Conservation (phyloP, 2,888 invertebrate species). For the Boloria euphrosyne region DNA sequence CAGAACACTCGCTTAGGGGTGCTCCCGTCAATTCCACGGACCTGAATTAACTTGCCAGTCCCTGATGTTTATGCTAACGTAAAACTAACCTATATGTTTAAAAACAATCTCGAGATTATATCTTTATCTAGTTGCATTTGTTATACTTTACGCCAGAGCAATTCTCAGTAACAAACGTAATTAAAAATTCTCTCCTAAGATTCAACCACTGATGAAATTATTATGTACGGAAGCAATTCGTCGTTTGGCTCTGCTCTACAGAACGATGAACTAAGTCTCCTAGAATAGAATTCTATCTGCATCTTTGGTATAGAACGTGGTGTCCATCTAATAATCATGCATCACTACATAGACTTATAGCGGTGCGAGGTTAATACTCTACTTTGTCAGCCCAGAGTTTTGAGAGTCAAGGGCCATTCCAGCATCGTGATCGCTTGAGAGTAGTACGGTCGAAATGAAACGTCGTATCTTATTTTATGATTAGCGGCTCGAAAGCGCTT, state of each 20-base stretch:
- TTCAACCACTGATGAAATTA: conserved; percentile 38
- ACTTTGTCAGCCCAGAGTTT: conserved; percentile 78
- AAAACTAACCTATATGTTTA: conserved; percentile 55
- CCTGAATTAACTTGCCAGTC: conserved; percentile 53
- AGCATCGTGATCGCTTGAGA: conserved; percentile 79
- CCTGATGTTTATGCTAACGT: conserved; percentile 56
- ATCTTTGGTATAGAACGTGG: conserved; percentile 18
- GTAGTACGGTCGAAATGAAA: conserved; percentile 82
- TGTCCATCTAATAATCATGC: conserved; percentile 58
- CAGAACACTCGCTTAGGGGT: conserved; percentile 57
- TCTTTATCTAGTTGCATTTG: conserved; percentile 28
- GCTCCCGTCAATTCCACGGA: conserved; percentile 59
- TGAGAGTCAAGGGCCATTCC: conserved; percentile 82
- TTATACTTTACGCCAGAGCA: conserved; percentile 50
- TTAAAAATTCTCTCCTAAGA: conserved; percentile 49
- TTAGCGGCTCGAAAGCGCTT: conserved; percentile 83
- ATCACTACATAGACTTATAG: conserved; percentile 63
- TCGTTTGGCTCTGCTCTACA: conserved; percentile 27
- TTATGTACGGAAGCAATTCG: conserved; percentile 34
- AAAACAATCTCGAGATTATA: conserved; percentile 41
- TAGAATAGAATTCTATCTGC: conserved; percentile 25
- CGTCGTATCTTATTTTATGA: conserved; percentile 83
- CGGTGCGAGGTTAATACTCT: conserved; percentile 70
- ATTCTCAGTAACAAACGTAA: conserved; percentile 52
- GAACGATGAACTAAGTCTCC: conserved; percentile 30